Conservation (phyloP, 2,797 vertebrate genomes). For the Prunella strophiata region DNA sequence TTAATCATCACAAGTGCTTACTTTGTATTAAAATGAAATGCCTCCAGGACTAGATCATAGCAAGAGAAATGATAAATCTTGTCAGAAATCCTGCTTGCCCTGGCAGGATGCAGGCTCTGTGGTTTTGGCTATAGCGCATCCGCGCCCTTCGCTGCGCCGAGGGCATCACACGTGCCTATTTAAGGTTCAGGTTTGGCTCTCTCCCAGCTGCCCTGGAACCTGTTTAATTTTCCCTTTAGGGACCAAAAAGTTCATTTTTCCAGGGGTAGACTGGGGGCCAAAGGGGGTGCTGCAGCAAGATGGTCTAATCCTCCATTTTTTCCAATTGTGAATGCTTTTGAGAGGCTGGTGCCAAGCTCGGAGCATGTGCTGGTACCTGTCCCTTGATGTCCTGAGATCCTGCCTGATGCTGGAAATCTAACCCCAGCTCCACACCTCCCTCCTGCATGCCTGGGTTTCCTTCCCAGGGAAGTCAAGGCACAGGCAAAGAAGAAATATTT, state of each 20-base stretch:
- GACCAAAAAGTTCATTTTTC: not conserved
- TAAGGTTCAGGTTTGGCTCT: not conserved
- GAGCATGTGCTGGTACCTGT: rapidly evolving
- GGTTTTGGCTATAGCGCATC: not conserved
- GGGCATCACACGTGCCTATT: not conserved
- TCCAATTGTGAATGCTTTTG: not conserved
- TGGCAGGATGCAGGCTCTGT: not conserved
- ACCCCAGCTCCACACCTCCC: not conserved
- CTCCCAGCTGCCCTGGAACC: not conserved
- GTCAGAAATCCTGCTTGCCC: constrained; percentile 41
- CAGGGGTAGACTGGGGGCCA: not conserved
- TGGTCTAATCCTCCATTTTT: not conserved
- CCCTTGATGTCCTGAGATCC: rapidly evolving
- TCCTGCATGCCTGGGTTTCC: not conserved
- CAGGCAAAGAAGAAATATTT: not conserved
- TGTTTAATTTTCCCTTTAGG: not conserved
- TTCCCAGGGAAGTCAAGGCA: not conserved
- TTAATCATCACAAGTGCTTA: constrained; percentile 62
- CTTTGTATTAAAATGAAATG: constrained; percentile 63
- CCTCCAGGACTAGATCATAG: constrained; percentile 52
- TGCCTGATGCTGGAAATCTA: not conserved
- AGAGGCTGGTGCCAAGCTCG: not conserved
- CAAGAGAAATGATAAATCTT: constrained; percentile 45
- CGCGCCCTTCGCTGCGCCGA: rapidly evolving
- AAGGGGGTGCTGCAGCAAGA: not conserved